Conservation (phyloP, 2,888 invertebrate genomes). For the Sinelater perroti region DNA sequence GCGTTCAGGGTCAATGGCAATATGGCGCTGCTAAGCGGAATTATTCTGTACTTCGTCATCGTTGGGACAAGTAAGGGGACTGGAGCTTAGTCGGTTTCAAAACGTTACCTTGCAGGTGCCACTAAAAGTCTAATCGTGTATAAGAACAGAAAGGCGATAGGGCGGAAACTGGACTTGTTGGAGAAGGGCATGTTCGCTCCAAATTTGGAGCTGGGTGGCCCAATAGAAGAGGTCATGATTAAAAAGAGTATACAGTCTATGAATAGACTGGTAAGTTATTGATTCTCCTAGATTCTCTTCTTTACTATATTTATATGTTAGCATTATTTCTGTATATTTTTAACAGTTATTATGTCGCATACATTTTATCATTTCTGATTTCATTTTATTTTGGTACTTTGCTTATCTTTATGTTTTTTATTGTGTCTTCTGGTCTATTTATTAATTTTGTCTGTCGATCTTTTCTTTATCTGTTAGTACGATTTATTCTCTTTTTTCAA, state of each 20-base stretch:
- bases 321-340: no score
- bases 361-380: no score
- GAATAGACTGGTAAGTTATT: not conserved
- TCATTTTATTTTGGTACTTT: no score
- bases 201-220: not conserved
- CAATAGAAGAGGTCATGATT: not conserved
- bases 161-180: not conserved
- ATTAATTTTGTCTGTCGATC: no score
- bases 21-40: not conserved
- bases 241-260: not conserved
- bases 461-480: no score
- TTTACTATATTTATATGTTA: no score
- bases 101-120: not conserved
- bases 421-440: no score
- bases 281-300: no score
- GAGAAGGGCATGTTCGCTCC: not conserved
- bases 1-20: not conserved
- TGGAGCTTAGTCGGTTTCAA: no score
- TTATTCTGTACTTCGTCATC: not conserved
- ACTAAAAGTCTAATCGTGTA: not conserved
- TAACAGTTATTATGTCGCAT: no score
- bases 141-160: not conserved
- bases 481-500: no score
- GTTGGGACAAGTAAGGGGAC: not conserved
- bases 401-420: no score